These are phyloP conservation scores for Drosophila azteca DNA, from an alignment of 1,140 invertebrate genomes.

Conservation along the genomic window DNA sequence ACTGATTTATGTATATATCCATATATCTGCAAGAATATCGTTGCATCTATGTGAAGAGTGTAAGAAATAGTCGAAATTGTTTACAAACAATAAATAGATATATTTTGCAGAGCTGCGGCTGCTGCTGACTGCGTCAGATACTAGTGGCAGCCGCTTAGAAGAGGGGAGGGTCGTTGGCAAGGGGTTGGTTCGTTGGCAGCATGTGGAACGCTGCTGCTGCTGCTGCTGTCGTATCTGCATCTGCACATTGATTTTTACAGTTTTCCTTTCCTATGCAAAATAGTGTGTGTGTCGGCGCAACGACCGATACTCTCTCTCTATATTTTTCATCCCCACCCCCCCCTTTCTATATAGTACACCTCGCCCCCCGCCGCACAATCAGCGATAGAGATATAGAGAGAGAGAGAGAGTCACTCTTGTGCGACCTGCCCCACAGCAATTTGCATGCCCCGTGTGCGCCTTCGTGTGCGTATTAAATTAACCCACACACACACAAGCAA, in stretches of 20 bases:
- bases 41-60: not conserved
- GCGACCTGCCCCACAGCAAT: slow-evolving; percentile 73
- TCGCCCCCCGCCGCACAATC: slow-evolving; percentile 16
- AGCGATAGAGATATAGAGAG: slow-evolving; percentile 22
- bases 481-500: slow-evolving; percentile 23
- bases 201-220: slow-evolving; percentile 7
- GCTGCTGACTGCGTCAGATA: too few relatives aligned
- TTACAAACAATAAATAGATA: slow-evolving; percentile 61
- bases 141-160: too few relatives aligned
- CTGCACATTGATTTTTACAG: slow-evolving; percentile 52
- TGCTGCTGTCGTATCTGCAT: slow-evolving; percentile 29
- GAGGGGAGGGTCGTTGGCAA: too few relatives aligned
- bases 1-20: not conserved
- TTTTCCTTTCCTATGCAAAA: slow-evolving; percentile 17
- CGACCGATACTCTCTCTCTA: slow-evolving; percentile 35
- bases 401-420: slow-evolving; percentile 52
- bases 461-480: slow-evolving; percentile 58
- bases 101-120: slow-evolving; percentile 20
- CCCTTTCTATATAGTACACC: slow-evolving; percentile 21
- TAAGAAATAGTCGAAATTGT: slow-evolving; percentile 39
- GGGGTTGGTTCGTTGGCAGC: too few relatives aligned
- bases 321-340: not conserved
- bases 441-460: slow-evolving; percentile 56
- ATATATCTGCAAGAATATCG: not conserved
- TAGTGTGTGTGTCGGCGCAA: slow-evolving; percentile 25